These are phyloP conservation scores for Catamblyrhynchus diadema DNA, from an alignment of 2,797 vertebrate species.

Conservation along the genomic window DNA sequence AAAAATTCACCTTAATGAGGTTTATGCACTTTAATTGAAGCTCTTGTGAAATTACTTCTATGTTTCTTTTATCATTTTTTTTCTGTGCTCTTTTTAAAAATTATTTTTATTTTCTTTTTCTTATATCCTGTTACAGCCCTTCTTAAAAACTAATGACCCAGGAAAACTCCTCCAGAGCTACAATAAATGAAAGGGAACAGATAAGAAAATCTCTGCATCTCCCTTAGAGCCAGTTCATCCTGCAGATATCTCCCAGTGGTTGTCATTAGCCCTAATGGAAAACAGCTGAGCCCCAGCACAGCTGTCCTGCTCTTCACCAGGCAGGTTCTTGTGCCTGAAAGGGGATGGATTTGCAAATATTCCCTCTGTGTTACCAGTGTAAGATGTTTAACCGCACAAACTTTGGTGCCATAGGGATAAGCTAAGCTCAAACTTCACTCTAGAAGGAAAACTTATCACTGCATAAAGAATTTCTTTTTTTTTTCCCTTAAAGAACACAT, in stretches of 20 bases:
- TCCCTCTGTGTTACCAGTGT: not conserved
- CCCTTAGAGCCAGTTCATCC: not conserved
- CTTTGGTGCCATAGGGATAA: not conserved
- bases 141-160: slow-evolving; percentile 32
- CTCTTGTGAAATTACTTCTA: not conserved
- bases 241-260: slow-evolving; percentile 6
- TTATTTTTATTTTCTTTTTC: too few species aligned
- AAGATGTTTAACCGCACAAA: not conserved
- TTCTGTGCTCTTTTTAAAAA: not conserved
- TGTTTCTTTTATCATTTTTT: not conserved
- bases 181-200: slow-evolving; percentile 7
- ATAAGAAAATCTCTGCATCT: slow-evolving; percentile 24
- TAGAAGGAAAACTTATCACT: not conserved
- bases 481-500: not conserved
- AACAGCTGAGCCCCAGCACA: not conserved
- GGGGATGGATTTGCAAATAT: not conserved
- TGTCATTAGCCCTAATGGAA: slow-evolving; percentile 26
- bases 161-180: not conserved
- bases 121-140: not conserved
- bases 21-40: not conserved
- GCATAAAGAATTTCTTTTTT: not conserved
- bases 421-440: not conserved
- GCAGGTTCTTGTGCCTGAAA: slow-evolving; percentile 1
- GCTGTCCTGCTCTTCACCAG: not conserved
- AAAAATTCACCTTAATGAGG: not conserved